Evolutionary conservation across 1,140 invertebrate species (phyloP).

Genomic region (Melanaphis sacchari): DNA sequence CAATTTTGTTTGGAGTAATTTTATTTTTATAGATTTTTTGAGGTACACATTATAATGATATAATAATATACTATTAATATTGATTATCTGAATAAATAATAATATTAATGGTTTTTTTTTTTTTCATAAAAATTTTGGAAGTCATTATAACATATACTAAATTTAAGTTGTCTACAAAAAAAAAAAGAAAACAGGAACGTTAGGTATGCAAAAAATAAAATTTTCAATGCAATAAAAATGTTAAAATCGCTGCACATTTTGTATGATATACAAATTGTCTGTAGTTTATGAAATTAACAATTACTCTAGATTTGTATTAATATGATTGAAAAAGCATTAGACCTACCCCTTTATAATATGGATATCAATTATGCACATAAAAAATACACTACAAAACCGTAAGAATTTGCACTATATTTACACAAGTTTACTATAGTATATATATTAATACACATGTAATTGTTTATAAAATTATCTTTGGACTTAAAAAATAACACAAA

Average conservation of each 20-base stretch:
- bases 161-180: neutral
- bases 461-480: constrained; percentile 46
- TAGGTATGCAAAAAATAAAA: constrained; percentile 33
- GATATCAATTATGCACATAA: neutral
- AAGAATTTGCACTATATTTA: constrained; percentile 49
- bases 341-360: neutral
- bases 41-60: neutral
- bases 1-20: neutral
- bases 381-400: constrained; percentile 36
- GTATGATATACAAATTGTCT: neutral
- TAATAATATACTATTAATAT: neutral
- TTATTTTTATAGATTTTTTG: neutral
- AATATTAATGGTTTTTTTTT: neutral
- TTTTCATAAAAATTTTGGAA: neutral
- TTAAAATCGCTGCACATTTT: neutral
- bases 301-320: constrained; percentile 16
- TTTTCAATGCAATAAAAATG: constrained; percentile 4
- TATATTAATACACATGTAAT: constrained; percentile 31
- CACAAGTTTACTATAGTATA: constrained; percentile 26
- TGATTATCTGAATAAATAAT: neutral
- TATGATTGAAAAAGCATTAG: constrained; percentile 16
- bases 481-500: constrained; percentile 51
- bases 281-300: constrained; percentile 2
- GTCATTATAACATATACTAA: neutral
- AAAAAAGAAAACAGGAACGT: constrained; percentile 40